These are phyloP conservation scores for Fabriciana adippe DNA, from an alignment of 2,888 invertebrate species.

Conservation along the genomic window DNA sequence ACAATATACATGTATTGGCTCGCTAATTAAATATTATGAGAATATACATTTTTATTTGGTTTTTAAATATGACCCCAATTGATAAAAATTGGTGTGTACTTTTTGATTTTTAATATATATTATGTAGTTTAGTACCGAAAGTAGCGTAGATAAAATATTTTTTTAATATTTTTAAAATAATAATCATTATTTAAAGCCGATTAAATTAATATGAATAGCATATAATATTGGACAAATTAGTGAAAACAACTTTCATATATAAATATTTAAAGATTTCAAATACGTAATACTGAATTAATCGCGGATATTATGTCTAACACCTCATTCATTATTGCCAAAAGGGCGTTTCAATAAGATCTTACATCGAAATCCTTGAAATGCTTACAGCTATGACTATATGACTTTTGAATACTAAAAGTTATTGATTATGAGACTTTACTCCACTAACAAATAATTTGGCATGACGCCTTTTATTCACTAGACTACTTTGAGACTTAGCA, in stretches of 20 bases:
- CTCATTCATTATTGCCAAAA: conserved; percentile 48
- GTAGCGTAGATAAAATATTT: neutral
- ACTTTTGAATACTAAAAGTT: conserved; percentile 51
- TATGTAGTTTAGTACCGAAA: neutral
- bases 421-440: conserved; percentile 63
- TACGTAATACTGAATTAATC: conserved; percentile 10
- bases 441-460: conserved; percentile 42
- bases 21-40: no score
- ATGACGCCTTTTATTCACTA: neutral
- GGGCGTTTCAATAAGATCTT: conserved; percentile 48
- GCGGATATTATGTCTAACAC: neutral
- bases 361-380: conserved; percentile 49
- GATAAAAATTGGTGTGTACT: conserved; percentile 6
- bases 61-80: conserved; percentile 33
- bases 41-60: neutral
- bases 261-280: neutral
- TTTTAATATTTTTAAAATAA: no score
- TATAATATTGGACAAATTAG: neutral
- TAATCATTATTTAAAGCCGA: conserved; percentile 1
- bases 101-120: conserved; percentile 1
- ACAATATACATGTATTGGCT: neutral
- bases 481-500: conserved; percentile 2
- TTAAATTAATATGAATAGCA: neutral
- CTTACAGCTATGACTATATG: conserved; percentile 60
- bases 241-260: no score